Conservation (phyloP, 2,888 invertebrate genomes). For the Luffia ferchaultella region DNA sequence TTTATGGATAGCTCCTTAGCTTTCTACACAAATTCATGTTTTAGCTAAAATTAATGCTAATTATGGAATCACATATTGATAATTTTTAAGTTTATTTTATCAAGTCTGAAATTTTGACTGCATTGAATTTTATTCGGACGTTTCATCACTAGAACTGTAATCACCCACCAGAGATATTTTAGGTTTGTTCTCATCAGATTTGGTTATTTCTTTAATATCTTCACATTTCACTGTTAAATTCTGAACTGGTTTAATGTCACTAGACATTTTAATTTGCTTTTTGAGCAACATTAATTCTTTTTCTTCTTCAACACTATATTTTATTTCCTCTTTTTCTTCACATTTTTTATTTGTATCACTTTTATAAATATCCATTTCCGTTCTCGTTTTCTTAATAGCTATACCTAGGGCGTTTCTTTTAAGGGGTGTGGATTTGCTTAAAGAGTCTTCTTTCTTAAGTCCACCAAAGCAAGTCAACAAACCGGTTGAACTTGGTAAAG, state of each 20-base stretch:
- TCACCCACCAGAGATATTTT: slow-evolving; percentile 35
- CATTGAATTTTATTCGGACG: slow-evolving; percentile 30
- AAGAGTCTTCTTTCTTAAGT: slow-evolving; percentile 59
- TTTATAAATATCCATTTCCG: neutral
- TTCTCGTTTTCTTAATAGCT: slow-evolving; percentile 27
- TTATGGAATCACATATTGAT: too few relatives aligned
- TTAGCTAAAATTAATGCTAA: too few relatives aligned
- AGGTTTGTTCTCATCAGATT: neutral
- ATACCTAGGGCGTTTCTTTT: slow-evolving; percentile 49
- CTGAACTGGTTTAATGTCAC: neutral
- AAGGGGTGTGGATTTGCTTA: slow-evolving; percentile 36
- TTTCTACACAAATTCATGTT: too few relatives aligned
- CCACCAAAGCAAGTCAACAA: slow-evolving; percentile 59
- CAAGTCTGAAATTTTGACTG: too few relatives aligned
- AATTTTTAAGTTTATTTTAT: too few relatives aligned
- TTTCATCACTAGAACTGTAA: slow-evolving; percentile 48
- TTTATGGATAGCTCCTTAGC: too few relatives aligned
- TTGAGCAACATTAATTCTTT: too few relatives aligned
- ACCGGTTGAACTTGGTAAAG: slow-evolving; percentile 61
- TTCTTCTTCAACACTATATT: neutral
- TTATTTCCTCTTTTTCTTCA: neutral
- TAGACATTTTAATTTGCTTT: neutral
- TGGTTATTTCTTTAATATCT: neutral
- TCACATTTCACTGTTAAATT: neutral
- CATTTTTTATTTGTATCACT: neutral